A percentile compares a stretch with the other conserved stretches of the same genome.
Conservation (phyloP, 2,797 vertebrate genomes). For the Hephaestus fuliginosus region DNA sequence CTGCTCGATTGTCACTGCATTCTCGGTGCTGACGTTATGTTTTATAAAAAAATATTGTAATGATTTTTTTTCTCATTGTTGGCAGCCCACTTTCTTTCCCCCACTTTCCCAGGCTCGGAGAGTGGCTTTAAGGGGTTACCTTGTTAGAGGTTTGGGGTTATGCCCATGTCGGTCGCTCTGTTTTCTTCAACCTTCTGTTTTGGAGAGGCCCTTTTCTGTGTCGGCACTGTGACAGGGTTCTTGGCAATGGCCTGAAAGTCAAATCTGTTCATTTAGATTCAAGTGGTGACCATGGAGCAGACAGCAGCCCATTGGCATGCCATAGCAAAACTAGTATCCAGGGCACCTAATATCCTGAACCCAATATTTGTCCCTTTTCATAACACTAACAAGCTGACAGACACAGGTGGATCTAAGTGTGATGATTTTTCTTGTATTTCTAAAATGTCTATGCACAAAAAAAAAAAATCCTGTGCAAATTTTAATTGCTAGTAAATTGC, state of each 20-base stretch:
- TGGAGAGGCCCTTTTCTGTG: slow-evolving; percentile 74
- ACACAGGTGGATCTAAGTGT: not conserved
- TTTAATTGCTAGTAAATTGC: slow-evolving; percentile 1
- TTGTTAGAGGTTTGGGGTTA: slow-evolving; percentile 74
- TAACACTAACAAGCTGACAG: slow-evolving; percentile 47
- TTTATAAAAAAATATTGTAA: slow-evolving; percentile 31
- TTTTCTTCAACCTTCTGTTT: slow-evolving; percentile 79
- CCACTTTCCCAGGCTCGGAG: slow-evolving; percentile 67
- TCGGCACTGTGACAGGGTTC: slow-evolving; percentile 77
- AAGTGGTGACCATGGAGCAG: slow-evolving; percentile 82
- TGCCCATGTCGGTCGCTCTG: slow-evolving; percentile 74
- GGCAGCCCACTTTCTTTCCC: slow-evolving; percentile 33
- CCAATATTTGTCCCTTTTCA: slow-evolving; percentile 51
- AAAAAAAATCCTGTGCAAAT: not conserved
- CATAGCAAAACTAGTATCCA: slow-evolving; percentile 62
- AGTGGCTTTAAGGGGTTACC: slow-evolving; percentile 66
- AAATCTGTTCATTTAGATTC: slow-evolving; percentile 90
- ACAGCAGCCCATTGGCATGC: slow-evolving; percentile 76
- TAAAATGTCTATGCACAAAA: not conserved
- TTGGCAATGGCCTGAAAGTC: slow-evolving; percentile 88
- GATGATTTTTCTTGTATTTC: not conserved
- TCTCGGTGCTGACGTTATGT: slow-evolving; percentile 11
- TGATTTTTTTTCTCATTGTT: slow-evolving; percentile 42
- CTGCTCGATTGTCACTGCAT: not conserved
- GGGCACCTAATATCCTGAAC: slow-evolving; percentile 62